Evolutionary conservation across 2,797 vertebrate species (phyloP), one percentile per base, ranked within the genome.

Genomic region (Heteromormyrus szaboi): DNA sequence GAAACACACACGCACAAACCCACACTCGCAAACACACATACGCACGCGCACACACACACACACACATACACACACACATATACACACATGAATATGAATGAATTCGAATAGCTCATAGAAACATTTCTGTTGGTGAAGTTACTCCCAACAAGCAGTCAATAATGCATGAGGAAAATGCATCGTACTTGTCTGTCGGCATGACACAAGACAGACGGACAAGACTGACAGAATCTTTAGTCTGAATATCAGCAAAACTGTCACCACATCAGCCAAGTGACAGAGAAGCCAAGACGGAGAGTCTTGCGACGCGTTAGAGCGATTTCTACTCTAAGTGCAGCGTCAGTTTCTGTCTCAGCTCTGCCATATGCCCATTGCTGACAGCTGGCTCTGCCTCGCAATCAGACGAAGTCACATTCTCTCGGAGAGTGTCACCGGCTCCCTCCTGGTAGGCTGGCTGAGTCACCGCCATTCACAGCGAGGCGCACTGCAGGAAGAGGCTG

Each of bases 101-200:
- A 81, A 81, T 81, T 17, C 41, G 2, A 44, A 81, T n/a, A 81
- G 41, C 44, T 46, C 19, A 81, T 22, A 22, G 76, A 46, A 81
- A 46, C 12, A 76, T 76, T 76, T 76, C 68, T 72, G 68, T 5
- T 37, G 68, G 68, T 41, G 29, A 17, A 91, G 92, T 92, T 92
- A 89, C 93, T 93, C 92, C 92, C 92, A 88, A 91, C 93, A 93
- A 93, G 91, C 89, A 93, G 92, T 95, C 94, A 95, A 96, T 95
- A 96, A 92, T 92, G 91, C 91, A 93, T 92, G 93, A 92, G 94
- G 92, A 91, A 93, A 93, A 94, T 92, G 95, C 94, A 95, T 96
- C 92, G 94, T 94, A 94, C 90, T 93, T 93, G 93, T 93, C 95
- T 90, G 91, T 95, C 93, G 93, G 93, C 92, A 93, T 93, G 91